Base-by-base conservation (phyloP, 37 sponge, comb jelly and placozoan species). In the Aplysina aerophoba region DNA sequence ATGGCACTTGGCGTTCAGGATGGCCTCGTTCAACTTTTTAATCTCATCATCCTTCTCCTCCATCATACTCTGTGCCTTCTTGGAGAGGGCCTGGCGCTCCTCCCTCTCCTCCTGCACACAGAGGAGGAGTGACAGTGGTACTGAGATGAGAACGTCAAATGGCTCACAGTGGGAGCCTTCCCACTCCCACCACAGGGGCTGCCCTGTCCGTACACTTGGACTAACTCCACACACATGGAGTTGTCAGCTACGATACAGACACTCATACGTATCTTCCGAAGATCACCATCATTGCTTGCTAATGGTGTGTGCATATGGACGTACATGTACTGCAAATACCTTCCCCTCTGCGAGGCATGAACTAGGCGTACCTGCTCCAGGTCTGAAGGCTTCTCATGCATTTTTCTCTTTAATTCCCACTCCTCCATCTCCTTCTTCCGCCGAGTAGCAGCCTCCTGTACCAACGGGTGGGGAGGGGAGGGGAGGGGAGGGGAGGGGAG, bases 21-120 rank as follows among this genome's bases (percentile, higher is more conserved):
- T 97, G 57, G 88, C 85, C 80, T 99, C 95, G 62, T 99, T 99
- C 73, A 99, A 85, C 82, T 95, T 91, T 88, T 99, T 99, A 59
- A 99, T 97, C 81, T 99, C 99, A 64, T 99, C 99, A 34, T 99
- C 99, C 66, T 97, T 97, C 77, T 99, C 99, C 39, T 87, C 88
- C 84, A 95, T 60, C 80, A 79, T 68, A 41, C 73, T 73, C 81
- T 89, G 88, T 17, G 99, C 97, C 57, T 93, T 87, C 27, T 82
- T 82, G 36, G 87, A 55, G 15, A 99, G 83, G 54, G 85, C 83
- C 30, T 75, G 27, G 13, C 86, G 54, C 59, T 86, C 73, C 81
- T 90, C 87, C 59, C 63, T 20, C 28, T 90, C 85, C 37, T 95
- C 95, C 88, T 92, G 71, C 27, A 69, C 12, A 31, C 33, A 30